Base-by-base conservation (phyloP, 2,888 invertebrate genomes). In the Laothoe populi region DNA sequence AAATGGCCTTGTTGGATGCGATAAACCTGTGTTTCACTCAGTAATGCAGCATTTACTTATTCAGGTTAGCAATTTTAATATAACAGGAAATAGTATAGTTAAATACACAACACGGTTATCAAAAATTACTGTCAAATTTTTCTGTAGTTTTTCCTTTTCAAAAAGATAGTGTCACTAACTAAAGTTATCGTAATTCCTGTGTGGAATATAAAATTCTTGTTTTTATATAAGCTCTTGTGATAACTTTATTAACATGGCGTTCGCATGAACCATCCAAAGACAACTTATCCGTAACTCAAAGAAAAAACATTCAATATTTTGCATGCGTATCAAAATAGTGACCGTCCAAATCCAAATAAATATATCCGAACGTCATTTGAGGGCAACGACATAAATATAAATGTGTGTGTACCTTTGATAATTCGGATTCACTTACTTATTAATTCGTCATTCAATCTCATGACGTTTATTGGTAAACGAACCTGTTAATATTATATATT, bases 331-430 rank as follows among this genome's bases (percentile, higher is more conserved):
- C 57, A 60, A 62, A 66, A 59, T 26, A 10, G 62, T 40, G n/a
- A 35, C 26, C 53, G 53, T 16, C 42, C 40, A 60, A 53, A 38
- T 61, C 61, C 61, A 64, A 69, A 66, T 63, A 69, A 66, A 69
- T 67, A 64, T 64, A 63, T 40, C 13, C 53, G 42, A 38, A 62
- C 31, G 49, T 63, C 44, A 58, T 66, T 40, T 62, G 42, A 48
- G 60, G 10, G 19, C 16, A 19, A 10, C n/a, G 1, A 31, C 65
- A 63, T 19, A 31, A 35, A 35, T 19, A 16, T 53, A 53, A 35
- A 31, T 16, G 19, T 21, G 31, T 11, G 35, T 4, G 31, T 11
- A 31, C 11, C 19, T 31, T 21, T 4, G 16, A 19, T 19, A 44
- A 35, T 21, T 53, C 10, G 10, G 16, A 16, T 7, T 19, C 11